These are phyloP conservation scores for Tipula vernalis DNA, from an alignment of 2,888 invertebrate genomes.

Conservation along the genomic window DNA sequence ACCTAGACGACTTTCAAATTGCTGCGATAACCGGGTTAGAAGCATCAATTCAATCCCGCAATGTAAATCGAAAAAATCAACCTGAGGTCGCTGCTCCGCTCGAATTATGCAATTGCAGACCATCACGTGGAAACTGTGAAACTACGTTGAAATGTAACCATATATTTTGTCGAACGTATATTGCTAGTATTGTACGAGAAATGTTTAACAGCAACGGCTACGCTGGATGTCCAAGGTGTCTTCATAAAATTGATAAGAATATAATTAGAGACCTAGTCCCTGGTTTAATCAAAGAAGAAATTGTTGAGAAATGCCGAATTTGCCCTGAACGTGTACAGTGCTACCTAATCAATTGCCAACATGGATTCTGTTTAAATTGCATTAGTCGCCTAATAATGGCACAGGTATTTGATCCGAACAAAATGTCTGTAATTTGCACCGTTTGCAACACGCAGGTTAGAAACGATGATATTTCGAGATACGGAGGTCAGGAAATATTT, in stretches of 20 bases:
- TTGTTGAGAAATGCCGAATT: not conserved
- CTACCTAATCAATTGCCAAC: not conserved
- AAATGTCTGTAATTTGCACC: not conserved
- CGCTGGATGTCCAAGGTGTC: not conserved
- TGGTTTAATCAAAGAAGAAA: not conserved
- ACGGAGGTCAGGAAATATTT: not conserved
- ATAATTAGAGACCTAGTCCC: not conserved
- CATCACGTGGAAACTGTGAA: not conserved
- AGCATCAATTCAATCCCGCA: too few relatives aligned
- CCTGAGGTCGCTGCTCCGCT: not conserved
- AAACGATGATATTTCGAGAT: not conserved
- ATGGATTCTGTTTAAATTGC: not conserved
- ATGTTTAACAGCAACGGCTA: not conserved
- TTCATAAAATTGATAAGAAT: not conserved
- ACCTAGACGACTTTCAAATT: too few relatives aligned
- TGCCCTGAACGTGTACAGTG: not conserved
- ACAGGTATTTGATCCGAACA: not conserved
- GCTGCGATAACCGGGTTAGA: too few relatives aligned
- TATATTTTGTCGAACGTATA: not conserved
- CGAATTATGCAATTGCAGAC: not conserved
- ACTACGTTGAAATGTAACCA: not conserved
- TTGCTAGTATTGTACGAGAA: not conserved
- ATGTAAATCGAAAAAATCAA: not conserved
- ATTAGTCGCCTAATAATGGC: not conserved
- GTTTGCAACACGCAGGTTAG: not conserved